Percentiles rank a stretch among this genome's conserved stretches.
Conservation (phyloP, 2,113 vertebrate genomes). For the Erythrolamprus reginae region DNA sequence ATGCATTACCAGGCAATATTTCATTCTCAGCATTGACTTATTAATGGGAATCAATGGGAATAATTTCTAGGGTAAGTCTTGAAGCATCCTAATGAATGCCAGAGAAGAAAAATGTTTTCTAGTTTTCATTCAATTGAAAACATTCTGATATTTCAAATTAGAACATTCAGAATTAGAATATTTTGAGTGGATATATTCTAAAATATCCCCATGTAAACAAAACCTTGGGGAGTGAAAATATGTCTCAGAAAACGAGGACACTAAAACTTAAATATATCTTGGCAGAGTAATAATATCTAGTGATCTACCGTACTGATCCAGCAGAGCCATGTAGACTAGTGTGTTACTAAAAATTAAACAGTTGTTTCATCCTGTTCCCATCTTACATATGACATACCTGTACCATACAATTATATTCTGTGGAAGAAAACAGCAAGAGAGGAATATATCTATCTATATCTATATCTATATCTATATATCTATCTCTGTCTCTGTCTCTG, state of each 20-base stretch:
- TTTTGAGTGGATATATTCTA: constrained; percentile 1
- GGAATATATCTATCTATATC: no score
- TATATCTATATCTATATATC: no score
- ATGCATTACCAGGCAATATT: constrained; percentile 28
- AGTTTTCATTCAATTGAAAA: constrained; percentile 19
- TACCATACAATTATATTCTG: not conserved
- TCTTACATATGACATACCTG: not conserved
- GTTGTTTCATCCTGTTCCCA: not conserved
- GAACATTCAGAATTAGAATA: not conserved
- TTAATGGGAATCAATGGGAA: constrained; percentile 25
- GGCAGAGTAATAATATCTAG: not conserved
- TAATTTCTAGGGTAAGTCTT: constrained; percentile 11
- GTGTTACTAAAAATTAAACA: no score
- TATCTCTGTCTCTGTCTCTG: no score
- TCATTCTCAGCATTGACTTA: constrained; percentile 29
- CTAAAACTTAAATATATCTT: not conserved
- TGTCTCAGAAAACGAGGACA: not conserved
- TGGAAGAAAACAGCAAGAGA: not conserved
- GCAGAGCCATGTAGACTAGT: not conserved
- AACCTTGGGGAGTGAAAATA: not conserved
- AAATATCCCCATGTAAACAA: constrained; percentile 4
- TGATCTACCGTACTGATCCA: not conserved
- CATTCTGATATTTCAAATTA: constrained; percentile 1
- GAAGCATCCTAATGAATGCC: constrained; percentile 19
- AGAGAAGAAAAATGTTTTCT: not conserved